Percentiles rank a stretch among this genome's conserved stretches.
Evolutionary conservation across 2,113 vertebrate species (phyloP).

Genomic region (Chloebia gouldiae): DNA sequence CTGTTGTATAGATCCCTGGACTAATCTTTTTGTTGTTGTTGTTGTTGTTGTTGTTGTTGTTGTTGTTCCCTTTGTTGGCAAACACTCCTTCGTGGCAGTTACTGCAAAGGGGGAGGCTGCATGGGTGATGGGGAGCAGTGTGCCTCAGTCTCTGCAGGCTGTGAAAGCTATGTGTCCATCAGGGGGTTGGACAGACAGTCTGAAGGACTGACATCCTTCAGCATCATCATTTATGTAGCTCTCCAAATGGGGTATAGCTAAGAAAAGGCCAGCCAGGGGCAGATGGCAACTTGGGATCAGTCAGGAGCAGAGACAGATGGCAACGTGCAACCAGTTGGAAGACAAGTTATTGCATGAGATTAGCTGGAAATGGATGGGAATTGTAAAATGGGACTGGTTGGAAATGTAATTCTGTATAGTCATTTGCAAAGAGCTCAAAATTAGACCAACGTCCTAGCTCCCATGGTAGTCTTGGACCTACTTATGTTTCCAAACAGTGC

Average conservation of each 20-base stretch:
- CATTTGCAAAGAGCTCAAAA: slow-evolving; percentile 3
- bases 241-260: background rate
- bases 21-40: background rate
- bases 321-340: background rate
- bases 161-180: background rate
- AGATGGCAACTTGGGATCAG: slow-evolving; percentile 30
- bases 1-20: background rate
- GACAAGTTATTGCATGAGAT: slow-evolving; percentile 10
- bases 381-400: background rate
- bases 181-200: background rate
- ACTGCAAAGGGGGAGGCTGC: background rate
- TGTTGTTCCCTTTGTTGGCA: background rate
- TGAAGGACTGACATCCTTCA: background rate
- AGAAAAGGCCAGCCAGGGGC: background rate
- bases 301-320: slow-evolving; percentile 42
- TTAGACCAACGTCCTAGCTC: background rate
- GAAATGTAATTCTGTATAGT: background rate
- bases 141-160: background rate
- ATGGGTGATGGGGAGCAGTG: fast-evolving
- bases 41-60: background rate
- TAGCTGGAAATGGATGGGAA: slow-evolving; percentile 2
- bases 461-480: background rate
- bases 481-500: background rate
- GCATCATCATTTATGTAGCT: background rate
- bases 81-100: background rate